phyloP scores from a whole-genome alignment of 2,888 invertebrate genomes.

The Psococerastis gibbosa region DNA sequence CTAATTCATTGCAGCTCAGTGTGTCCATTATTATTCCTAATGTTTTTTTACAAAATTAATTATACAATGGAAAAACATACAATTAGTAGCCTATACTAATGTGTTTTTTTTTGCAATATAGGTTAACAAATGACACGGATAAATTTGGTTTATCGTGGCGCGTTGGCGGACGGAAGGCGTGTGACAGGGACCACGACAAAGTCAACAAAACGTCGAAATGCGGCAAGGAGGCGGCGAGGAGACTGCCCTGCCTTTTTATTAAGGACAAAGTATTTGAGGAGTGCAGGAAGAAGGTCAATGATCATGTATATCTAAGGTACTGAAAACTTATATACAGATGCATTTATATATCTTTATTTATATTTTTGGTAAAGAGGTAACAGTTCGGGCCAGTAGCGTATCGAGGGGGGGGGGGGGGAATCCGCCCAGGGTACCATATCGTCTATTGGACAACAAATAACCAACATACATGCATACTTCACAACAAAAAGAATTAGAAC shows the following conservation, averaged over 20 bases:
- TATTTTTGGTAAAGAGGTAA: neutral
- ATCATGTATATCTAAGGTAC: conserved; percentile 58
- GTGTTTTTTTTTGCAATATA: too few relatives aligned
- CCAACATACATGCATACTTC: too few relatives aligned
- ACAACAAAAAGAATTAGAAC: too few relatives aligned
- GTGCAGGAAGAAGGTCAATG: conserved; percentile 62
- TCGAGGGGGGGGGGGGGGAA: too few relatives aligned
- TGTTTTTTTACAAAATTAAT: too few relatives aligned
- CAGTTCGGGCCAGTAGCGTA: too few relatives aligned
- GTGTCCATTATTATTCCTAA: too few relatives aligned
- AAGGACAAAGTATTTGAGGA: conserved; percentile 42
- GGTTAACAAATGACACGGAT: conserved; percentile 39
- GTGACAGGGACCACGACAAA: conserved; percentile 29
- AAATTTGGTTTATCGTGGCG: conserved; percentile 82
- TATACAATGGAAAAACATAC: too few relatives aligned
- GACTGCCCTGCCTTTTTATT: conserved; percentile 33
- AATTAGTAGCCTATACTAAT: too few relatives aligned
- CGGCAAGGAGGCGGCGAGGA: conserved; percentile 24
- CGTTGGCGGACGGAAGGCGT: conserved; percentile 59
- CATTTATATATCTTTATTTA: conserved; percentile 6
- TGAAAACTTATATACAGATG: conserved; percentile 13
- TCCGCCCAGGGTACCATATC: too few relatives aligned
- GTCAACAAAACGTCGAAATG: conserved; percentile 6
- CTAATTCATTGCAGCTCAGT: too few relatives aligned
- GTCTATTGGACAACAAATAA: too few relatives aligned